Base-by-base conservation (phyloP, 2,797 vertebrate genomes). In the Chelon labrosus region DNA sequence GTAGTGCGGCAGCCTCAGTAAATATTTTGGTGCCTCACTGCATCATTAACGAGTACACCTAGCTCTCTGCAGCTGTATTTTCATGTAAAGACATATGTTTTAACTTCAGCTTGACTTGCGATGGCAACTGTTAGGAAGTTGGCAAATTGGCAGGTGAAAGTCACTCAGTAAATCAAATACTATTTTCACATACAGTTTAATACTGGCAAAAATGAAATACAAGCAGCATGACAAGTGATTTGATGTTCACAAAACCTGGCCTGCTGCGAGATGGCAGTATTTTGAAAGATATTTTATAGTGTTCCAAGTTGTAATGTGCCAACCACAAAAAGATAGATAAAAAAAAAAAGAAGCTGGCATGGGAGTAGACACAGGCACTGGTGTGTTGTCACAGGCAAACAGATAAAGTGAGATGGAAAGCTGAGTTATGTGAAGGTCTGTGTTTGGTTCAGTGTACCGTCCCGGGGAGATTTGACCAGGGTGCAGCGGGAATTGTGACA, bases 371-470 rank as follows among this genome's bases (percentile, higher is more conserved):
- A 53, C 13, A 22, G 47, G 51, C 1, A 53, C n/a, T 38, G 14
- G 20, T 17, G 20, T 38, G 38, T 31, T 73, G 51, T 54, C 52
- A 53, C 7, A 35, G 46, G 55, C 16, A 51, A 37, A 61, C 10
- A 35, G 13, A 31, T 22, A 38, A 67, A 68, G 46, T 69, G 39
- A 41, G 41, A 68, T 41, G 7, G 61, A 70, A 35, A 65, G 19
- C 7, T 50, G 59, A 78, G 37, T 49, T 70, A 64, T 74, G 69
- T 60, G 42, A 67, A 72, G 46, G 52, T 67, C 25, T 65, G 25
- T 0, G 41, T 75, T 70, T 53, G 22, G 35, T 70, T 75, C 20
- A 37, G 12, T 65, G 42, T 51, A 35, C 67, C 61, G 69, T 77
- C 38, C 56, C 25, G 17, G 35, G 37, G 57, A 68, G 58, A 75